Conservation (phyloP, 2,888 invertebrate genomes). For the Pterostichus madidus region DNA sequence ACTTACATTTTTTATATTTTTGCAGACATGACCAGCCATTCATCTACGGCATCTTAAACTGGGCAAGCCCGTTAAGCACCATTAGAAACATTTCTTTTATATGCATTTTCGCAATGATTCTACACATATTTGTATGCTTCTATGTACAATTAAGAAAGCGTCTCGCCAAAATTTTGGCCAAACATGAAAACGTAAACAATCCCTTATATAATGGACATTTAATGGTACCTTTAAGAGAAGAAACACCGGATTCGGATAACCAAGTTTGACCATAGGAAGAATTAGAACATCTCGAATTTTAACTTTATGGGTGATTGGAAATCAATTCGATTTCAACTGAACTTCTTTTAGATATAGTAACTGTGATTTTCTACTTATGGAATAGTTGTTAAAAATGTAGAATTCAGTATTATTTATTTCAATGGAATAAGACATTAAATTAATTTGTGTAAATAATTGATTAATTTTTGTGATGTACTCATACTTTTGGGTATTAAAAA, state of each 20-base stretch:
- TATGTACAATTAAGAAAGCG: constrained; percentile 36
- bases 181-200: neutral
- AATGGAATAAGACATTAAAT: constrained; percentile 32
- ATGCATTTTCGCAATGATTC: constrained; percentile 14
- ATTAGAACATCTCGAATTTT: constrained; percentile 8
- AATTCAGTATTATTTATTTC: constrained; percentile 46
- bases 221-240: constrained; percentile 28
- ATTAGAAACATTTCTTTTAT: constrained; percentile 30
- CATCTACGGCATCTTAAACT: constrained; percentile 53
- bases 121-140: constrained; percentile 39
- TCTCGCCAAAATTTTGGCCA: constrained; percentile 16
- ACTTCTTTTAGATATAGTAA: neutral
- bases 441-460: constrained; percentile 12
- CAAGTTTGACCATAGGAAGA: neutral
- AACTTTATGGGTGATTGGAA: neutral
- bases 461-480: constrained; percentile 13
- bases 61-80: constrained; percentile 31
- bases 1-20: no score
- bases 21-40: constrained; percentile 47
- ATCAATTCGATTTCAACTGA: neutral
- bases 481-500: constrained; percentile 9
- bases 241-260: neutral
- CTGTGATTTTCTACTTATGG: constrained; percentile 34
- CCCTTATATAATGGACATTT: neutral
- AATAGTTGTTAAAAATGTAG: neutral